Percentiles rank a stretch among this genome's conserved stretches.
Evolutionary conservation across 2,888 invertebrate species (phyloP).

Genomic region (Conus canariensis): DNA sequence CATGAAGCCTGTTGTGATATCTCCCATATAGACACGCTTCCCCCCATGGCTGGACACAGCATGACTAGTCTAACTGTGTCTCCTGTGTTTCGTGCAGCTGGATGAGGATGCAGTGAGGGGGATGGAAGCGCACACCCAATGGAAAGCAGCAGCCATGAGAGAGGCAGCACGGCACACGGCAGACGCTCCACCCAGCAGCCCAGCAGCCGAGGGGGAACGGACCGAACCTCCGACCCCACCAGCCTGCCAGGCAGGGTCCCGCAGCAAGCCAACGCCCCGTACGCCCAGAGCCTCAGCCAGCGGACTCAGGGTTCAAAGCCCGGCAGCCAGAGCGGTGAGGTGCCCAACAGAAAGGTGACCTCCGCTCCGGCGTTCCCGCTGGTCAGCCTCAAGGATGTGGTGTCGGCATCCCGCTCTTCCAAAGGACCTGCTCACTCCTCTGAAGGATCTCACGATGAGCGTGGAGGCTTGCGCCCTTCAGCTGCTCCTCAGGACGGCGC

Average conservation of each 20-base stretch:
- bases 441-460: not conserved
- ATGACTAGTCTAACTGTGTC: not conserved
- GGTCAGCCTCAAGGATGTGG: conserved; percentile 40
- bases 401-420: conserved; percentile 18
- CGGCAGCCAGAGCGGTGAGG: not conserved
- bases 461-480: conserved; percentile 15
- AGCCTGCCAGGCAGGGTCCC: not conserved
- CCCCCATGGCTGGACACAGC: too few species aligned
- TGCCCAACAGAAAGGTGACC: conserved; percentile 25
- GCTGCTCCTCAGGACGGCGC: conserved; percentile 17
- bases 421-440: conserved; percentile 36
- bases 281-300: not conserved
- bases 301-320: not conserved
- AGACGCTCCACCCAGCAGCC: not conserved
- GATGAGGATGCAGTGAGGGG: conserved; percentile 36
- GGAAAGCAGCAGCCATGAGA: conserved; percentile 49
- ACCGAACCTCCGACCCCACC: not conserved
- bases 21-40: too few species aligned
- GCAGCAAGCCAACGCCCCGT: not conserved
- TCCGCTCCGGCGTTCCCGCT: not conserved
- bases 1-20: too few species aligned
- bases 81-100: not conserved
- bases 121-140: conserved; percentile 47
- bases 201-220: not conserved
- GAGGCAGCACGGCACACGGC: conserved; percentile 32